phyloP scores from a whole-genome alignment of 1,140 invertebrate species.

The Ectropis grisescens region DNA sequence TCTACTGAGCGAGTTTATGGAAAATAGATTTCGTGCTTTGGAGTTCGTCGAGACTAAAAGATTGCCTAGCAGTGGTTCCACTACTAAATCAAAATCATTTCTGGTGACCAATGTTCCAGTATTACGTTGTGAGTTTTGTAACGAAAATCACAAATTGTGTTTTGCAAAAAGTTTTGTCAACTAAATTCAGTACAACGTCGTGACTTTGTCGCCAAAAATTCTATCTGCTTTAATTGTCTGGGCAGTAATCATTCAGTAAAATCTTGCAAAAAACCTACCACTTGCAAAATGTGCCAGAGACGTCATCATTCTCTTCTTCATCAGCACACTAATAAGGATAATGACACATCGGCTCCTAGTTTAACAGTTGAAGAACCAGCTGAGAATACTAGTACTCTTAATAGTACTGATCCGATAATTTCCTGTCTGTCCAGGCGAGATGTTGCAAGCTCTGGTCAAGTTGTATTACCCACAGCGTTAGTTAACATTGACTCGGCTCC shows the following conservation, averaged over 20 bases:
- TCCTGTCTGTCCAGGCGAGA: background rate
- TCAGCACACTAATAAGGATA: background rate
- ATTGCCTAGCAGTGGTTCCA: background rate
- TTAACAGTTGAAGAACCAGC: background rate
- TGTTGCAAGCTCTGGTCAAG: background rate
- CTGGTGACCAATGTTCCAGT: background rate
- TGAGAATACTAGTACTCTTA: background rate
- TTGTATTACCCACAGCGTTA: slow-evolving; percentile 1
- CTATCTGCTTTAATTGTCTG: slow-evolving; percentile 5
- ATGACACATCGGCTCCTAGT: background rate
- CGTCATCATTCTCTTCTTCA: background rate
- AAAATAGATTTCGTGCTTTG: background rate
- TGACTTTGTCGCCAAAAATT: slow-evolving; percentile 2
- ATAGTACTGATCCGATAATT: background rate
- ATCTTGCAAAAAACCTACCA: background rate
- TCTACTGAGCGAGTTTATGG: background rate
- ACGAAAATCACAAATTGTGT: background rate
- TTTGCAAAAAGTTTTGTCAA: slow-evolving; percentile 3
- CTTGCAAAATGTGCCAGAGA: slow-evolving; percentile 1
- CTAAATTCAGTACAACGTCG: background rate
- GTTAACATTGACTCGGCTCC: background rate
- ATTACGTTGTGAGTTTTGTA: background rate
- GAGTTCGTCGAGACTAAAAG: background rate
- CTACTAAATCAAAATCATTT: background rate
- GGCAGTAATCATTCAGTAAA: background rate